Evolutionary conservation across 2,888 invertebrate species (phyloP), one percentile per base, ranked within the genome.

Genomic region (Orthosia gothica): DNA sequence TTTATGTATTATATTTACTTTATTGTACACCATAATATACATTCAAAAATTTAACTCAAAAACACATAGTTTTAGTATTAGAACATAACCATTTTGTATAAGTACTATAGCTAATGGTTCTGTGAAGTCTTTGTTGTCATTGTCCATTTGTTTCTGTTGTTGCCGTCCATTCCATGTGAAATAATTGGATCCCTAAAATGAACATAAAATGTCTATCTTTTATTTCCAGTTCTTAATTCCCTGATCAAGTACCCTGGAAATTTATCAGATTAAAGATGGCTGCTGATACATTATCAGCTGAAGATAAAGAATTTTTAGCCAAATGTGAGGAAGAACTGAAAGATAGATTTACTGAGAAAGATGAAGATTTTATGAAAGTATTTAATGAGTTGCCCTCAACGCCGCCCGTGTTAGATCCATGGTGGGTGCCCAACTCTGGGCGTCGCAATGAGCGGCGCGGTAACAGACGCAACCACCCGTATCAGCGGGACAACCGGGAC

Each of bases 311-410:
- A 62, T 97, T 98, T 85, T 88, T 98, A 68, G 96, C 95, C 9
- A 95, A 97, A 89, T 97, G 97, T 89, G 97, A 98, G 87, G 96
- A 97, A 76, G 97, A 97, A 89, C 97, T 98, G 65, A 96, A 97
- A 83, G 92, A 97, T 76, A 97, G 98, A 80, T 97, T 95, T 85
- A 97, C 98, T 54, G 97, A 97, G 50, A 95, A 97, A 12, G 98
- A 98, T 93, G 94, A 94, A 62, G 97, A 97, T 68, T 98, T 97
- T 88, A 97, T 97, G 94, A 95, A 93, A 88, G 93, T 95, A 2
- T 94, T 91, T 61, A 95, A 94, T 78, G 91, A 94, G 18, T 92
- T 94, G 23, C 88, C 91, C 2, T 94, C 95, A 15, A 89, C 80
- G 15, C 97, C 98, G 7, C 98, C 98, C 12, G 96, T 98, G 16